Evolutionary conservation across 2,113 vertebrate genomes (phyloP), one percentile per base, ranked within the genome.

Genomic region (Mastomys coucha): DNA sequence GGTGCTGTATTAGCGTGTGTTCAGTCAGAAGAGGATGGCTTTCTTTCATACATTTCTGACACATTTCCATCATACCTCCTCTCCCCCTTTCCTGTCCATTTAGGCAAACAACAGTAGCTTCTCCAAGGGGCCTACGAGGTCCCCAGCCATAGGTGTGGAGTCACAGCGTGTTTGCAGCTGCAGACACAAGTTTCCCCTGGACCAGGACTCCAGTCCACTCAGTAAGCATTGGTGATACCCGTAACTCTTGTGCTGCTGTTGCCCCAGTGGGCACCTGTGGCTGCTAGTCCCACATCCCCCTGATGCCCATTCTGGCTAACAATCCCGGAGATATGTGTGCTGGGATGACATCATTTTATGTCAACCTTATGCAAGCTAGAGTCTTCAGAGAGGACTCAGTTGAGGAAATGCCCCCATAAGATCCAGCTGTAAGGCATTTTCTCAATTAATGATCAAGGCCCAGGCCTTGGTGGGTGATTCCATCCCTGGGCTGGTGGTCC

Each of bases 231-330:
- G 51, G 11, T 2, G 9, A 78, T n/a, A 10, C 51, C 33, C 9
- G 0, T 5, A 11, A 11, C 22, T 26, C 1, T 4, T 9, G 9
- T 3, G 51, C 78, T 2, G 11, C 33, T 56, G 11, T 6, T 3
- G 33, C 51, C 5, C 33, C 31, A 12, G 51, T 20, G 17, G 31
- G 16, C 49, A 22, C 10, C 1, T 14, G 9, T 36, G 33, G 53
- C 19, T n/a, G 78, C 51, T 73, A 42, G 33, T 19, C 33, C 33
- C 51, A n/a, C 80, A 24, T 14, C 22, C 12, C 80, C 19, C 53
- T 42, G 20, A 14, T 13, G 20, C 80, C 80, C 53, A 39, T 13
- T 33, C 53, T 5, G 8, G 33, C 77, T 56, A 56, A 51, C 31
- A 13, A 31, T 56, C 77, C 22, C 2, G 20, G 51, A 1, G 0